Evolutionary conservation across 2,888 invertebrate genomes (phyloP).

Genomic region (Cephonodes hylas): DNA sequence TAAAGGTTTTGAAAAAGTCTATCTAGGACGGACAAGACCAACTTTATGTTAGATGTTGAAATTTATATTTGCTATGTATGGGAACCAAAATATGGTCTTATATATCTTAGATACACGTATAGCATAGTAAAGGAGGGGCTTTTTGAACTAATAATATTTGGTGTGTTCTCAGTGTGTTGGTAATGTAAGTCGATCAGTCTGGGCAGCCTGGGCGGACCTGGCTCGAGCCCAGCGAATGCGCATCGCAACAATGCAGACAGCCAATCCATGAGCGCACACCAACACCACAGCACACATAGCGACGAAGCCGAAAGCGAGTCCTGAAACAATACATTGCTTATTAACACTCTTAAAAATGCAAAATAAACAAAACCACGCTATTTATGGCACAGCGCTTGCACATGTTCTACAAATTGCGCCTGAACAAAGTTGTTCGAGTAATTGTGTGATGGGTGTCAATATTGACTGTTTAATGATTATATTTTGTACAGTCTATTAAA

Average conservation of each 20-base stretch:
- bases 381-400: no score
- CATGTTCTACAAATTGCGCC: background rate
- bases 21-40: background rate
- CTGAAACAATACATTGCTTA: conserved; percentile 35
- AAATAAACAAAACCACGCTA: no score
- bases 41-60: background rate
- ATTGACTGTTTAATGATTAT: background rate
- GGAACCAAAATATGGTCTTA: background rate
- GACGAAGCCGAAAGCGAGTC: conserved; percentile 68
- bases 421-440: background rate
- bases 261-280: conserved; percentile 63
- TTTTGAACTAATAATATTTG: background rate
- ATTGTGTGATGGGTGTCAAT: background rate
- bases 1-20: background rate
- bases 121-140: background rate
- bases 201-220: conserved; percentile 36
- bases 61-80: background rate
- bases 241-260: conserved; percentile 45
- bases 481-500: background rate
- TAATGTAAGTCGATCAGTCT: conserved; percentile 50
- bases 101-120: background rate
- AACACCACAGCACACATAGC: conserved; percentile 68
- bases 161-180: conserved; percentile 56
- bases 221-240: conserved; percentile 50
- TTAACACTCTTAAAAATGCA: background rate